Evolutionary conservation across 2,113 vertebrate species (phyloP).

Genomic region (Scortum barcoo): DNA sequence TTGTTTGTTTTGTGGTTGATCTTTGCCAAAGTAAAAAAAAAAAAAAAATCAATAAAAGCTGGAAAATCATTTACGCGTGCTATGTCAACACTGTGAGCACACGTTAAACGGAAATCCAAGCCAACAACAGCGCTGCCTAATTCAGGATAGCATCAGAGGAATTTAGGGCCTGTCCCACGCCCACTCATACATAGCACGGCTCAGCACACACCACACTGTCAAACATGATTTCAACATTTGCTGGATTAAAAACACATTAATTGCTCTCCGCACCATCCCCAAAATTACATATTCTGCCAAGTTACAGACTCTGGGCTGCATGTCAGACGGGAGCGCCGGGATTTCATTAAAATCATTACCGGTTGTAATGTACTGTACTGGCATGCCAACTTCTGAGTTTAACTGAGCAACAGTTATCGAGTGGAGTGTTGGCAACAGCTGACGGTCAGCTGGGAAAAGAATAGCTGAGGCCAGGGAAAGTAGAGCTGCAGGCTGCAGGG

Average conservation of each 20-base stretch:
- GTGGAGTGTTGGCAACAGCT: conserved; percentile 82
- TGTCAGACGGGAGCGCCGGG: neutral
- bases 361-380: conserved; percentile 59
- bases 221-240: neutral
- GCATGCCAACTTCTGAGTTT: conserved; percentile 41
- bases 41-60: neutral
- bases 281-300: neutral
- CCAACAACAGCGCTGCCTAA: conserved; percentile 26
- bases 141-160: conserved; percentile 42
- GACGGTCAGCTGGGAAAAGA: conserved; percentile 81
- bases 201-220: neutral
- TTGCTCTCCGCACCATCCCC: neutral
- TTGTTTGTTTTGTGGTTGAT: neutral
- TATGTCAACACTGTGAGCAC: neutral
- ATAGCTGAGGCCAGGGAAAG: conserved; percentile 83
- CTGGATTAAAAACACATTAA: neutral
- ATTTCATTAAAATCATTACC: conserved; percentile 76
- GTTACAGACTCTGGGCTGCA: neutral
- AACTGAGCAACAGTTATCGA: conserved; percentile 73
- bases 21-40: neutral
- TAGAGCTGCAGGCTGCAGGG: conserved; percentile 64
- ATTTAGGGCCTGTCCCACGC: conserved; percentile 42
- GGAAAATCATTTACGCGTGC: neutral
- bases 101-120: conserved; percentile 30
- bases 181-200: neutral